Base-by-base conservation (phyloP, 2,888 invertebrate species). In the Teleogryllus oceanicus region DNA sequence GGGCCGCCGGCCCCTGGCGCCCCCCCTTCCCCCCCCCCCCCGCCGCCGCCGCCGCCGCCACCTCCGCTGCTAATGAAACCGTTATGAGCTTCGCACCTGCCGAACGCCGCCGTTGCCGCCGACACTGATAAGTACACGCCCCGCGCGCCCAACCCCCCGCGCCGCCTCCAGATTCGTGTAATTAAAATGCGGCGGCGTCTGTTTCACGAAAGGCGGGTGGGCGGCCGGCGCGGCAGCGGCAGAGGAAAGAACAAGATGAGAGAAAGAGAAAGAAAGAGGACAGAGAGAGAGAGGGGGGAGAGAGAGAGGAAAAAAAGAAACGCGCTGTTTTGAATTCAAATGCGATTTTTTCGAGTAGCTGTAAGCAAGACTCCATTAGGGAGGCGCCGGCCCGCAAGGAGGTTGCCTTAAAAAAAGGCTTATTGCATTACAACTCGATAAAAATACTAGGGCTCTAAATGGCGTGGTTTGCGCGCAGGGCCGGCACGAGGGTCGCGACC, bases 271-370 rank as follows among this genome's bases (percentile, higher is more conserved):
- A 62, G 62, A 16, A 16, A 62, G 62, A 62, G 62, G 62, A 2
- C 12, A 2, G 62, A n/a, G n/a, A 8, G 62, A 13, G n/a, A n/a
- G 62, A 62, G n/a, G n/a, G n/a, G n/a, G n/a, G n/a, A n/a, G n/a
- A n/a, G n/a, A 11, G 62, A 62, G 18, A 3, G 3, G 1, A n/a
- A 62, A 18, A n/a, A 18, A 62, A 62, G n/a, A 62, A 62, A 62
- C n/a, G 62, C 13, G 62, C 62, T 62, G 62, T 62, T 62, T 62
- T 62, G 62, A 62, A 62, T 62, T 62, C 62, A 18, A 62, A 62
- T 62, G 62, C 62, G 62, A 62, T 62, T 62, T 62, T 62, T 62
- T 62, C 62, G n/a, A 62, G 62, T 62, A 18, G 62, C 62, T 62
- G 62, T 62, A 62, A 62, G 62, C 62, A 62, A 62, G 62, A 62